Evolutionary conservation across 2,888 invertebrate species (phyloP).

Genomic region (Epinotia ramella): DNA sequence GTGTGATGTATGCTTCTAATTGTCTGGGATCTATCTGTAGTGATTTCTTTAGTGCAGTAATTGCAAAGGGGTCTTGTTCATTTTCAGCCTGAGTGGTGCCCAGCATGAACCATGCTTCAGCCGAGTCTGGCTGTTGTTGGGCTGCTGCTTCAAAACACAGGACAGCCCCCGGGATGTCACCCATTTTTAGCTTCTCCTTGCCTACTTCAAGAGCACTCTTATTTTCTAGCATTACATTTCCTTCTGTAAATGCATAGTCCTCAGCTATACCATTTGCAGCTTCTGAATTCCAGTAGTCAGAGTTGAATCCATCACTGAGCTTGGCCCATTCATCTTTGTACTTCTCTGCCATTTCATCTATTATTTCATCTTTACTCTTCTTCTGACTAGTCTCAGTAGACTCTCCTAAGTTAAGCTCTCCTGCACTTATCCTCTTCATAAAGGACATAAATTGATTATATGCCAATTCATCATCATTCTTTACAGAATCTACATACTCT

Average conservation of each 20-base stretch:
- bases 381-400: slow-evolving; percentile 69
- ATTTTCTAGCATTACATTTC: slow-evolving; percentile 93
- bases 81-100: slow-evolving; percentile 98
- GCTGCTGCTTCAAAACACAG: slow-evolving; percentile 98
- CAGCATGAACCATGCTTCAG: slow-evolving; percentile 94
- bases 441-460: slow-evolving; percentile 94
- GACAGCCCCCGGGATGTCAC: slow-evolving; percentile 98
- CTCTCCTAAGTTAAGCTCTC: slow-evolving; percentile 85
- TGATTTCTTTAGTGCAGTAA: slow-evolving; percentile 95
- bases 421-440: slow-evolving; percentile 91
- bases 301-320: slow-evolving; percentile 84
- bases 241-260: slow-evolving; percentile 92
- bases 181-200: slow-evolving; percentile 91
- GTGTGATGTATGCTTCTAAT: slow-evolving; percentile 93
- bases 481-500: slow-evolving; percentile 84
- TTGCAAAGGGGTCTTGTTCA: slow-evolving; percentile 97
- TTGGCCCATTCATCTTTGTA: slow-evolving; percentile 92
- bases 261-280: slow-evolving; percentile 78
- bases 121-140: slow-evolving; percentile 91
- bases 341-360: slow-evolving; percentile 85
- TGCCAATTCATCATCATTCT: slow-evolving; percentile 88
- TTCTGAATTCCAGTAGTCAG: slow-evolving; percentile 88
- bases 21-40: slow-evolving; percentile 92
- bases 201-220: slow-evolving; percentile 94
- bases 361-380: slow-evolving; percentile 73